phyloP scores from a whole-genome alignment of 2,888 invertebrate genomes.

The Meganola albula region DNA sequence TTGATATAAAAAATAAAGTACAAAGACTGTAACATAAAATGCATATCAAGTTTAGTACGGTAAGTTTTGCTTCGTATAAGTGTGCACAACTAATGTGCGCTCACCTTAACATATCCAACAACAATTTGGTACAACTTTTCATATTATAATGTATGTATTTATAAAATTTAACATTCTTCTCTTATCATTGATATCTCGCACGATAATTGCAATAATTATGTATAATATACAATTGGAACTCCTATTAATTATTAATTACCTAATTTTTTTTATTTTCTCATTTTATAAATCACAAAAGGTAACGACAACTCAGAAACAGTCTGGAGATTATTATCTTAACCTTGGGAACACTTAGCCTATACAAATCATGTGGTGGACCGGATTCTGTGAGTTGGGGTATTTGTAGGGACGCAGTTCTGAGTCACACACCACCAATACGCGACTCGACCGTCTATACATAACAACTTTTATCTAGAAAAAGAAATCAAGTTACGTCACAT shows the following conservation, averaged over 20 bases:
- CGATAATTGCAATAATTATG: conserved; percentile 61
- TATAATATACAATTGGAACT: conserved; percentile 77
- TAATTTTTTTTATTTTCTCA: conserved; percentile 57
- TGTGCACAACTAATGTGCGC: conserved; percentile 19
- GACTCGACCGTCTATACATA: conserved; percentile 15
- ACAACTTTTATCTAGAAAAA: conserved; percentile 13
- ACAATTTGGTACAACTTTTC: conserved; percentile 35
- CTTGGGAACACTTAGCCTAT: conserved; percentile 25
- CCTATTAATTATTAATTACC: conserved; percentile 74
- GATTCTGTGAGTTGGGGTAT: conserved; percentile 13
- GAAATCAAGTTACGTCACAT: too few relatives aligned
- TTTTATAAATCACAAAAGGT: conserved; percentile 71
- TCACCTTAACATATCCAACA: conserved; percentile 22
- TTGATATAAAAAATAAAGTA: too few relatives aligned
- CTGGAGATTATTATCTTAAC: conserved; percentile 39
- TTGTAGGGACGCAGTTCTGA: conserved; percentile 2
- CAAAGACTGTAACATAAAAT: too few relatives aligned
- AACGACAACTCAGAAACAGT: conserved; percentile 61
- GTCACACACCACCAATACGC: conserved; percentile 3
- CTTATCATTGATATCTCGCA: conserved; percentile 40
- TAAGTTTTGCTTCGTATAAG: too few relatives aligned
- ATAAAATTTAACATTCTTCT: conserved; percentile 31
- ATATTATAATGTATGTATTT: conserved; percentile 29
- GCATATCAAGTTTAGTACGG: too few relatives aligned
- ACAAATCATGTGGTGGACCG: conserved; percentile 22